Base-by-base conservation (phyloP, 2,797 vertebrate genomes). In the Acanthurus leucopareius region DNA sequence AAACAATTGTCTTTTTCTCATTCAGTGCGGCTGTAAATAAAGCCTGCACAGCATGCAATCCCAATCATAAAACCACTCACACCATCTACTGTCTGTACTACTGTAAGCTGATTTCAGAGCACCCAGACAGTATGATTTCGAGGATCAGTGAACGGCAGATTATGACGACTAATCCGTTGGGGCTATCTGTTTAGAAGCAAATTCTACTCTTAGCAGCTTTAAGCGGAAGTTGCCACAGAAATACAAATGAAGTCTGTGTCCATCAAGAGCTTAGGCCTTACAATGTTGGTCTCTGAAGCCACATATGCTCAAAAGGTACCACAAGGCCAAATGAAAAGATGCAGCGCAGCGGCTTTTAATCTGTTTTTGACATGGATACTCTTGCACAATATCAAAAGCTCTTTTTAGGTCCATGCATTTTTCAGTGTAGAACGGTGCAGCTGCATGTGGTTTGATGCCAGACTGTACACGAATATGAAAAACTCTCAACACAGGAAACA, bases 131-230 rank as follows among this genome's bases (percentile, higher is more conserved):
- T 93, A 86, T 92, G 93, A 94, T 90, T 95, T 95, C 83, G 84
- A 93, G 92, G 94, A 93, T 94, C 93, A 93, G 93, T 90, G 91
- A 87, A 92, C 42, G 22, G 67, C 85, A 92, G 94, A 94, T 95
- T 93, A 93, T 86, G 71, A 87, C 57, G 79, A 81, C 82, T 94
- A 94, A 95, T 93, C 93, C 92, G 80, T 58, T 0, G 28, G 78
- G 85, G 74, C 89, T 87, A 91, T 91, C 91, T 92, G 90, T 93
- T 91, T 86, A 87, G 89, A 82, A 79, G 85, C 64, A 89, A 89
- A 92, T 91, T 94, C 88, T 81, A 60, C 90, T 90, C 87, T 89
- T 91, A 89, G 90, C 85, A 75, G 90, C 90, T 89, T 92, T 87
- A 66, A 83, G 77, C 74, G 80, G 89, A 92, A 87, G 87, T 91